phyloP scores from a whole-genome alignment of 2,888 invertebrate species.

The Hirudinaria manillensis region DNA sequence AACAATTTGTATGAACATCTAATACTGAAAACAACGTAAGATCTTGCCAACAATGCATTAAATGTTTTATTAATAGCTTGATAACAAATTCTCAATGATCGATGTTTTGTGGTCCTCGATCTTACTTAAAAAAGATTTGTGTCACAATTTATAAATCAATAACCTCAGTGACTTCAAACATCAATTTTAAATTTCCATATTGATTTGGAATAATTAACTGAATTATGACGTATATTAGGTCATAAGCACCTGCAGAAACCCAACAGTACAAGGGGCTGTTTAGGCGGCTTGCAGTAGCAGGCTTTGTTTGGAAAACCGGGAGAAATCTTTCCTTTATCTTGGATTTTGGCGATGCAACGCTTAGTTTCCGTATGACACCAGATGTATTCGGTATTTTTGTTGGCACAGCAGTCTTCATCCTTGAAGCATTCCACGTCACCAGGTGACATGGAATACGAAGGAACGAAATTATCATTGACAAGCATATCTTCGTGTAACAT shows the following conservation, averaged over 20 bases:
- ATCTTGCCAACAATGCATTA: too few relatives aligned
- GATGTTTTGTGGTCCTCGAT: too few relatives aligned
- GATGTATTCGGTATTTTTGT: constrained; percentile 24
- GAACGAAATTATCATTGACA: constrained; percentile 12
- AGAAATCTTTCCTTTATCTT: background rate
- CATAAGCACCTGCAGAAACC: background rate
- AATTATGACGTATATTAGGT: background rate
- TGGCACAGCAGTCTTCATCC: constrained; percentile 25
- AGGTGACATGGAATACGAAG: constrained; percentile 17
- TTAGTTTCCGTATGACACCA: constrained; percentile 23
- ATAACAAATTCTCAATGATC: too few relatives aligned
- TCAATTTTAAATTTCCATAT: too few relatives aligned
- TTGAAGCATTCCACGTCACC: constrained; percentile 20
- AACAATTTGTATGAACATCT: too few relatives aligned
- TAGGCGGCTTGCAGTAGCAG: constrained; percentile 24
- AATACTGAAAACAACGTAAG: too few relatives aligned
- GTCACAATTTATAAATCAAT: too few relatives aligned
- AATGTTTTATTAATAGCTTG: too few relatives aligned
- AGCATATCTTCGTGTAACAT: constrained; percentile 22
- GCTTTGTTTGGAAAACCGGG: constrained; percentile 19
- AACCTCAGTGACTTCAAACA: too few relatives aligned
- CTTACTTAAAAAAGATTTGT: too few relatives aligned
- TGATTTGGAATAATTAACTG: background rate
- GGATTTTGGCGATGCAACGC: constrained; percentile 19
- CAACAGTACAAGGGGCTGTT: background rate